Conservation (phyloP, 2,888 invertebrate species). For the Lamproptera curius region DNA sequence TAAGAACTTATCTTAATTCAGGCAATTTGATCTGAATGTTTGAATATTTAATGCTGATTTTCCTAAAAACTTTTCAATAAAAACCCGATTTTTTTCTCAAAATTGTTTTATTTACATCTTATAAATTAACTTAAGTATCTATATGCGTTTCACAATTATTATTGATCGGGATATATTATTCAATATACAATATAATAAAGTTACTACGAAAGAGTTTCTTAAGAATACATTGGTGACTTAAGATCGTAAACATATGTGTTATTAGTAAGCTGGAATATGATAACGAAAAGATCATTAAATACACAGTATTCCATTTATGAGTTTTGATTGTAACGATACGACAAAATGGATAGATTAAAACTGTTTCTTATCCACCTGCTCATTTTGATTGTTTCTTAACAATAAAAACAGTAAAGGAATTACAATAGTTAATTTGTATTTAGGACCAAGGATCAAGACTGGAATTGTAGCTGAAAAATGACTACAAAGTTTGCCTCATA, state of each 20-base stretch:
- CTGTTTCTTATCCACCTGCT: too few relatives aligned
- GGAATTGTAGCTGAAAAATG: not conserved
- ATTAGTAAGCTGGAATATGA: too few relatives aligned
- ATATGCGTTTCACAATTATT: constrained; percentile 8
- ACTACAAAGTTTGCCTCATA: not conserved
- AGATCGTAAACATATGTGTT: too few relatives aligned
- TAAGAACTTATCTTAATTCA: too few relatives aligned
- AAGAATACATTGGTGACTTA: too few relatives aligned
- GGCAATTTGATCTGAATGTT: not conserved
- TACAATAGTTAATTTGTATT: not conserved
- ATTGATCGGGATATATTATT: constrained; percentile 31
- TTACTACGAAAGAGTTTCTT: constrained; percentile 1
- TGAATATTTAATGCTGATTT: not conserved
- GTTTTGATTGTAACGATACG: too few relatives aligned
- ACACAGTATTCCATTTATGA: too few relatives aligned
- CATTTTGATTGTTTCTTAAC: too few relatives aligned
- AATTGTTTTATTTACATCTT: constrained; percentile 42
- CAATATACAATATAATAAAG: constrained; percentile 21
- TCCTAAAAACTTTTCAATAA: too few relatives aligned
- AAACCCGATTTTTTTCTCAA: constrained; percentile 16
- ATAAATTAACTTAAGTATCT: constrained; percentile 27
- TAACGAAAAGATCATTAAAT: too few relatives aligned
- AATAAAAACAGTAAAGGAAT: not conserved
- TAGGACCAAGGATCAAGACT: not conserved
- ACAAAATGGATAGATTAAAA: too few relatives aligned